Conservation (phyloP, 1,140 invertebrate genomes). For the Nymphalis io region DNA sequence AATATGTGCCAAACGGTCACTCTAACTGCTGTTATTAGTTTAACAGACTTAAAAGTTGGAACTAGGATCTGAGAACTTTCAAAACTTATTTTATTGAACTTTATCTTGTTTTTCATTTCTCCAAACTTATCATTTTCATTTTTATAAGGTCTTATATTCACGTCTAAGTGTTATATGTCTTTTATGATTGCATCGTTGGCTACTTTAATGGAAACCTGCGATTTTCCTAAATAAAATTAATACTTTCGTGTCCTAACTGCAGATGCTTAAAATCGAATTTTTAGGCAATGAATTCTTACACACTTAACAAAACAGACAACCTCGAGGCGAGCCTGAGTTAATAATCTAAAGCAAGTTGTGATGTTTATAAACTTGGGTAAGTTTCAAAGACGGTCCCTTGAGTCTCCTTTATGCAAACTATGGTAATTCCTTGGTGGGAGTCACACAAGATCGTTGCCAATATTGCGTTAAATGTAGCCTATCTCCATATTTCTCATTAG, state of each 20-base stretch:
- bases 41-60: constrained; percentile 47
- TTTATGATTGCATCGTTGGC: no score
- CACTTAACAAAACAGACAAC: neutral
- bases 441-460: constrained; percentile 26
- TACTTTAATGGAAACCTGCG: no score
- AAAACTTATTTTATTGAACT: neutral
- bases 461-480: constrained; percentile 13
- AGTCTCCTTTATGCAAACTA: constrained; percentile 29
- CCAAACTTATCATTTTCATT: no score
- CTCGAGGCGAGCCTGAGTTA: constrained; percentile 7
- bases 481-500: constrained; percentile 5
- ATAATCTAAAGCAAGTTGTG: constrained; percentile 23
- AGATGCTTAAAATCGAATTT: neutral
- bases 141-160: no score
- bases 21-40: constrained; percentile 68
- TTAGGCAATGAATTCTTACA: neutral
- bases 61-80: neutral
- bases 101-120: no score
- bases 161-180: no score
- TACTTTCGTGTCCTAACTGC: neutral
- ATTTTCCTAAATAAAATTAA: neutral
- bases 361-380: constrained; percentile 24
- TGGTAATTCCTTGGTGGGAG: constrained; percentile 26
- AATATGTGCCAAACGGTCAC: constrained; percentile 61
- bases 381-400: constrained; percentile 27